Evolutionary conservation across 2,113 vertebrate species (phyloP).

Genomic region (Origma solitaria): DNA sequence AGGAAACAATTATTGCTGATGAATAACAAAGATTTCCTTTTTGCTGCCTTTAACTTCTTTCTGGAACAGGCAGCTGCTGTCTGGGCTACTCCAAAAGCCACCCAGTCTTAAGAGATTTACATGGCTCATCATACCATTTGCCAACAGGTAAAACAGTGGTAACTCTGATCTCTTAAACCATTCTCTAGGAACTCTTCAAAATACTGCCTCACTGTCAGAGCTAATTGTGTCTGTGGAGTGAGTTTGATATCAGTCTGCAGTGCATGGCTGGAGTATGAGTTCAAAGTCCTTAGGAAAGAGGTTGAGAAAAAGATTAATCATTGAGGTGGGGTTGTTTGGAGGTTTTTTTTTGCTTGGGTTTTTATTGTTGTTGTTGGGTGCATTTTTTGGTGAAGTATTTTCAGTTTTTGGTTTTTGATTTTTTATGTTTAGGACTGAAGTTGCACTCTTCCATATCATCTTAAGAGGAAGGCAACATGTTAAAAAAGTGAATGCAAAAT

Average conservation of each 20-base stretch:
- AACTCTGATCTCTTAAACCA: background rate
- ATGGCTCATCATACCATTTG: background rate
- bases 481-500: background rate
- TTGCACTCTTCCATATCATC: background rate
- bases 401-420: background rate
- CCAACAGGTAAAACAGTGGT: background rate
- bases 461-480: background rate
- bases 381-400: background rate
- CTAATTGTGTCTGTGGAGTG: background rate
- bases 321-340: background rate
- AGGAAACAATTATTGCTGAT: background rate
- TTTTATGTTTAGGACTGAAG: background rate
- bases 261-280: background rate
- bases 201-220: background rate
- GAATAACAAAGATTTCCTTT: conserved; percentile 1
- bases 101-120: background rate
- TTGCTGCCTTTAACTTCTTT: background rate
- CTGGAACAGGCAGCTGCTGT: background rate
- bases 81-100: background rate
- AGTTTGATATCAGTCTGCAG: background rate
- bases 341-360: background rate
- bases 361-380: background rate
- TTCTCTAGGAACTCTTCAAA: background rate
- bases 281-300: background rate
- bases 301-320: background rate